Evolutionary conservation across 2,113 vertebrate species (phyloP).

Genomic region (Oreocharis arfaki): DNA sequence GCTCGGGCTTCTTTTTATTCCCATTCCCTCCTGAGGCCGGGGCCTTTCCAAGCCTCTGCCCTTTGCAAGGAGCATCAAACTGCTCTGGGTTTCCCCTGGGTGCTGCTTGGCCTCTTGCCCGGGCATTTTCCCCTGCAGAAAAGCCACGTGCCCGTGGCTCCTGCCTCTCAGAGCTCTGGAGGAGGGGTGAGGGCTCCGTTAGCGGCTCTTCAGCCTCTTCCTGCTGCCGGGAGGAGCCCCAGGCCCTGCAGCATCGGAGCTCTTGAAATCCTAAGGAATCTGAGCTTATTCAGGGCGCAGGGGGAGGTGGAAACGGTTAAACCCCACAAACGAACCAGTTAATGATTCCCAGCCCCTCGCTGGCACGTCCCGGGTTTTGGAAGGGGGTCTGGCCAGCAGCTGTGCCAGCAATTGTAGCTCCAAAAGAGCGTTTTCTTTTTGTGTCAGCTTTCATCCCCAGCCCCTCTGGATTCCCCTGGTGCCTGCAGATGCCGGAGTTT

Average conservation of each 20-base stretch:
- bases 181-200: neutral
- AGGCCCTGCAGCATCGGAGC: neutral
- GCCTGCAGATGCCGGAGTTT: neutral
- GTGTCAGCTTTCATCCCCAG: neutral
- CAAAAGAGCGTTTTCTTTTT: neutral
- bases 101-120: neutral
- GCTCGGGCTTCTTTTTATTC: neutral
- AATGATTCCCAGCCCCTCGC: conserved; percentile 27
- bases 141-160: fast-evolving
- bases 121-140: neutral
- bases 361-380: neutral
- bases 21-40: fast-evolving
- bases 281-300: neutral
- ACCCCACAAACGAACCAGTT: neutral
- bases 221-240: neutral
- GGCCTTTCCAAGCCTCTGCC: neutral
- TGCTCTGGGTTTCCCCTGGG: neutral
- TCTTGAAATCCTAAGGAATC: neutral
- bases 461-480: neutral
- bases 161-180: neutral
- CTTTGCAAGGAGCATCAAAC: neutral
- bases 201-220: neutral
- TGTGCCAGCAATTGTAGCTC: conserved; percentile 31
- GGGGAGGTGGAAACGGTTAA: neutral
- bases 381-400: conserved; percentile 30